Base-by-base conservation (phyloP, 2,113 vertebrate species). In the Furnarius figulus region DNA sequence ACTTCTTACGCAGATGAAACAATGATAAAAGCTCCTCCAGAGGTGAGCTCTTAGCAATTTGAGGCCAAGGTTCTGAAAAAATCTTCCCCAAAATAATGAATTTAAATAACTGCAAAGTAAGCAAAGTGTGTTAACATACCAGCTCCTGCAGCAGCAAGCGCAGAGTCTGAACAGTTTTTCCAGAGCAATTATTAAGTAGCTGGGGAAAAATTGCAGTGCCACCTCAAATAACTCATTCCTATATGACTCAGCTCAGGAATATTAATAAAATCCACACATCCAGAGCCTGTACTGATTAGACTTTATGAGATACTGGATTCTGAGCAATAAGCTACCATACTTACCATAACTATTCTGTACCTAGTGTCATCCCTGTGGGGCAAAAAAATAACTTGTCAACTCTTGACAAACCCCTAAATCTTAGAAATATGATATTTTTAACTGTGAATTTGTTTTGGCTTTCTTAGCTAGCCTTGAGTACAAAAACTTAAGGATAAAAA, bases 81-180 rank as follows among this genome's bases (percentile, higher is more conserved):
- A 68, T 50, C 17, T n/a, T 81, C 68, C 22, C 33, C 39, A 66
- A 55, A 90, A 84, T 73, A 94, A 97, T 84, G 93, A 89, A 97
- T 92, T 94, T 86, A 94, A 90, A 67, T 67, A 94, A 94, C 39
- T 40, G 94, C 93, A 71, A 80, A 89, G 88, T 65, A 94, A 96
- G 92, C 75, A 90, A 79, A 85, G 56, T 89, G 76, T 74, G 95
- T 94, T 89, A 93, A 92, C 30, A 3, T 62, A 85, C 83, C 96
- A 84, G 89, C 78, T 90, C 72, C 46, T 95, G 52, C 80, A 93
- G 61, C 78, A 79, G 78, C 11, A 2, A 52, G 27, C 85, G 56
- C 21, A 89, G 85, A 78, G 87, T 72, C 40, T 70, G 56, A 93
- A 68, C 20, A 67, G 40, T 21, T 88, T 81, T 93, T 86, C 50